These are phyloP conservation scores for Hypomecis punctinalis DNA, from an alignment of 2,888 invertebrate species.

Conservation along the genomic window DNA sequence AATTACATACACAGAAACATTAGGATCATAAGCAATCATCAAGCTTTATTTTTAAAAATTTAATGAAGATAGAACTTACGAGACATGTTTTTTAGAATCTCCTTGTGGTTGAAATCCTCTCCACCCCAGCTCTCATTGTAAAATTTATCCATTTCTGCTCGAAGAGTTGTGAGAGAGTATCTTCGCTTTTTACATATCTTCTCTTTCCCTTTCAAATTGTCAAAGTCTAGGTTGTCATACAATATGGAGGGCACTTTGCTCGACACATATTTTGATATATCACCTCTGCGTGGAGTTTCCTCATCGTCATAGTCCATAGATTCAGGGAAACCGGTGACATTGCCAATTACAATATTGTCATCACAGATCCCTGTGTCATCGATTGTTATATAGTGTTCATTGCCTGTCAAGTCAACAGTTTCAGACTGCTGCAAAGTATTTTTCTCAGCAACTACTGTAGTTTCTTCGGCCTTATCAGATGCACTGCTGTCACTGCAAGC, in stretches of 20 bases:
- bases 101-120: conserved; percentile 85
- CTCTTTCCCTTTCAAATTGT: conserved; percentile 74
- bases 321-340: conserved; percentile 71
- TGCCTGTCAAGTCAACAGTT: conserved; percentile 66
- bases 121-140: conserved; percentile 88
- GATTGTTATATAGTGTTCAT: conserved; percentile 48
- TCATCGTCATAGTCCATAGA: conserved; percentile 57
- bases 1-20: too few species aligned
- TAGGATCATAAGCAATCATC: too few species aligned
- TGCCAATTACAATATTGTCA: conserved; percentile 74
- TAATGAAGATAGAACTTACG: conserved; percentile 80
- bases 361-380: conserved; percentile 60
- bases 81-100: conserved; percentile 86
- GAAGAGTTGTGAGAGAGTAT: conserved; percentile 72
- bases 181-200: conserved; percentile 63
- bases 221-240: conserved; percentile 76
- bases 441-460: conserved; percentile 33
- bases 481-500: conserved; percentile 51
- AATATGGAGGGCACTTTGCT: conserved; percentile 77
- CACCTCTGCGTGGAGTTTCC: conserved; percentile 38
- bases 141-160: conserved; percentile 86
- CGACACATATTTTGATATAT: conserved; percentile 66
- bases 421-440: conserved; percentile 41
- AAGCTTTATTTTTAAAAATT: too few species aligned
- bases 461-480: conserved; percentile 42